Percentiles rank a stretch among this genome's conserved stretches.
phyloP scores from a whole-genome alignment of 2,888 invertebrate species.

The Pasiphila rectangulata region DNA sequence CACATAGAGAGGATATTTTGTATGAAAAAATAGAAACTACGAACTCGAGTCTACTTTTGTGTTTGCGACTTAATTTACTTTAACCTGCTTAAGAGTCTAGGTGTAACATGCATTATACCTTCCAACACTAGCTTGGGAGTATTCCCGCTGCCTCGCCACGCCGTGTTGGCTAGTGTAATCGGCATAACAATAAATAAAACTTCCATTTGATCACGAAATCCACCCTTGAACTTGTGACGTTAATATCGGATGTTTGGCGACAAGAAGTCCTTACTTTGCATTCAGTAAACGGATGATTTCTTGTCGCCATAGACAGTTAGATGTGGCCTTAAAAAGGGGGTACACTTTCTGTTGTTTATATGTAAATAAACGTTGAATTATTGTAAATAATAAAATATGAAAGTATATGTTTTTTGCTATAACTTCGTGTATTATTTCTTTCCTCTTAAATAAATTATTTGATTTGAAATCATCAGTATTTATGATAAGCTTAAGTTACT shows the following conservation, averaged over 20 bases:
- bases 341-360: conserved; percentile 77
- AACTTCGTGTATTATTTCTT: conserved; percentile 45
- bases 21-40: too few relatives aligned
- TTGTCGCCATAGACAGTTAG: conserved; percentile 64
- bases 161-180: too few relatives aligned
- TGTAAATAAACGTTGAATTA: conserved; percentile 81
- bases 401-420: conserved; percentile 78
- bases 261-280: conserved; percentile 17
- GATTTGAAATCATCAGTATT: too few relatives aligned
- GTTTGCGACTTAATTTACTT: too few relatives aligned
- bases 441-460: background rate
- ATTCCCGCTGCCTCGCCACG: too few relatives aligned
- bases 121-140: too few relatives aligned
- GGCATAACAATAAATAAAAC: background rate
- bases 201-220: conserved; percentile 12
- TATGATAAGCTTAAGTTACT: too few relatives aligned
- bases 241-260: conserved; percentile 9
- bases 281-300: conserved; percentile 59
- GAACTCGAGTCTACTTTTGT: too few relatives aligned
- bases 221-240: conserved; percentile 24
- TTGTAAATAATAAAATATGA: conserved; percentile 79
- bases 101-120: too few relatives aligned
- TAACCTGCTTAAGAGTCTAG: background rate
- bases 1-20: too few relatives aligned
- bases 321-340: conserved; percentile 64